A percentile compares a stretch with the other conserved stretches of the same genome.
Evolutionary conservation across 2,888 invertebrate species (phyloP).

Genomic region (Caenorhabditis macrosperma): DNA sequence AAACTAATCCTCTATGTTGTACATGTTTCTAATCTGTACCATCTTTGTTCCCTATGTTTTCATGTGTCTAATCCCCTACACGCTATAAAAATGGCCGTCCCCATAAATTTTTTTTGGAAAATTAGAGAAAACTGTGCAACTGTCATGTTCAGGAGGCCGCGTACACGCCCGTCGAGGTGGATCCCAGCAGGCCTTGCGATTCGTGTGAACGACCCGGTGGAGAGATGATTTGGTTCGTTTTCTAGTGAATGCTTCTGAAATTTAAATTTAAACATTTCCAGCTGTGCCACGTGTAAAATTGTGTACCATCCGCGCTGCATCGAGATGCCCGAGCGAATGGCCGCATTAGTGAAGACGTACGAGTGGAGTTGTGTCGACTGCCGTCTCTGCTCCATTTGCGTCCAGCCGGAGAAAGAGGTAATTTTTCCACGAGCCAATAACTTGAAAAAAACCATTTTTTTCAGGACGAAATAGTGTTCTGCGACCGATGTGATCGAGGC

Average conservation of each 20-base stretch:
- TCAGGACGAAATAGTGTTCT: slow-evolving; percentile 91
- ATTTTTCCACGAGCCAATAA: too few species aligned
- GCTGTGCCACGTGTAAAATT: slow-evolving; percentile 65
- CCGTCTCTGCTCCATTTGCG: slow-evolving; percentile 91
- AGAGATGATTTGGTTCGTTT: slow-evolving; percentile 42
- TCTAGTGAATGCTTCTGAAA: too few species aligned
- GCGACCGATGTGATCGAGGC: slow-evolving; percentile 94
- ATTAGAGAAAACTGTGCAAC: too few species aligned
- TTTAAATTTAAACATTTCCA: too few species aligned
- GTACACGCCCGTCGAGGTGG: slow-evolving; percentile 9
- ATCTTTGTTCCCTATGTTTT: too few species aligned
- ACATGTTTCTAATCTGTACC: too few species aligned
- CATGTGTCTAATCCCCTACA: too few species aligned
- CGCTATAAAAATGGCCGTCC: too few species aligned
- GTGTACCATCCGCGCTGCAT: slow-evolving; percentile 88
- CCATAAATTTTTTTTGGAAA: too few species aligned
- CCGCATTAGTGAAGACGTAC: slow-evolving; percentile 86
- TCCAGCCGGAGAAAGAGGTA: slow-evolving; percentile 87
- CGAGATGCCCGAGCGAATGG: slow-evolving; percentile 89
- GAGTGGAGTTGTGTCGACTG: slow-evolving; percentile 95
- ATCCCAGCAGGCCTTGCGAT: slow-evolving; percentile 40
- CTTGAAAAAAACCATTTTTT: slow-evolving; percentile 51
- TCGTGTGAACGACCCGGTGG: slow-evolving; percentile 38
- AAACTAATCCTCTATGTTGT: too few species aligned
- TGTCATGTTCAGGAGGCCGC: slow-evolving; percentile 5